A percentile compares a stretch with the other conserved stretches of the same genome.
These are phyloP conservation scores for Thereuonema tuberculata DNA, from an alignment of 1,140 invertebrate genomes.

Conservation along the genomic window DNA sequence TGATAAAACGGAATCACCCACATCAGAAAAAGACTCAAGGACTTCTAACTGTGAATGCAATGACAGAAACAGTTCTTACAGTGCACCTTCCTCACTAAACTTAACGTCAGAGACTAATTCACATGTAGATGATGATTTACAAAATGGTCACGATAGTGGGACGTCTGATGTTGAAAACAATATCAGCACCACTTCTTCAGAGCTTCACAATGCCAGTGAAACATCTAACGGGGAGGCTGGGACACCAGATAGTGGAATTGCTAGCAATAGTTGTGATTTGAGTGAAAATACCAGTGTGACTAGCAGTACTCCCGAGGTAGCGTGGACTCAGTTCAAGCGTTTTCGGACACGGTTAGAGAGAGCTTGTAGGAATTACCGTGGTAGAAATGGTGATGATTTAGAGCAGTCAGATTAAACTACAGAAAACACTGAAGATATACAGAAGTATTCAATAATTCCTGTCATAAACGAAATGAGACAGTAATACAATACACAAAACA, in stretches of 20 bases:
- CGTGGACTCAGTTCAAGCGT: slow-evolving; percentile 1
- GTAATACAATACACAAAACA: too few species aligned
- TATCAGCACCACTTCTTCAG: not conserved
- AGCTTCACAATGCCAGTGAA: not conserved
- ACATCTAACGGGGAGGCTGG: not conserved
- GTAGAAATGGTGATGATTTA: not conserved
- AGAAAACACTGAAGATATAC: too few species aligned
- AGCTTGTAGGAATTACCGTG: slow-evolving; percentile 1
- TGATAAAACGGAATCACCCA: not conserved
- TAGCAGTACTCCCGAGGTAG: not conserved
- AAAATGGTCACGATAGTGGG: not conserved
- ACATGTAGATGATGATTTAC: not conserved
- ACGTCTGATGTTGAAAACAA: not conserved
- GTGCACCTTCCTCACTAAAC: too few species aligned
- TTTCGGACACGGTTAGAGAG: not conserved
- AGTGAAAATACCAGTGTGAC: not conserved
- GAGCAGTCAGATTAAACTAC: not conserved
- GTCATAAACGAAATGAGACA: too few species aligned
- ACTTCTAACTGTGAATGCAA: not conserved
- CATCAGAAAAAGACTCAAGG: not conserved
- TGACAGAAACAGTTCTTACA: not conserved
- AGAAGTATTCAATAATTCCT: too few species aligned
- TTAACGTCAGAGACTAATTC: not conserved
- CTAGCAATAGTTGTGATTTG: not conserved
- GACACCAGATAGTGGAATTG: slow-evolving; percentile 8